These are phyloP conservation scores for Caenorhabditis afra DNA, from an alignment of 2,888 invertebrate genomes.

Conservation along the genomic window DNA sequence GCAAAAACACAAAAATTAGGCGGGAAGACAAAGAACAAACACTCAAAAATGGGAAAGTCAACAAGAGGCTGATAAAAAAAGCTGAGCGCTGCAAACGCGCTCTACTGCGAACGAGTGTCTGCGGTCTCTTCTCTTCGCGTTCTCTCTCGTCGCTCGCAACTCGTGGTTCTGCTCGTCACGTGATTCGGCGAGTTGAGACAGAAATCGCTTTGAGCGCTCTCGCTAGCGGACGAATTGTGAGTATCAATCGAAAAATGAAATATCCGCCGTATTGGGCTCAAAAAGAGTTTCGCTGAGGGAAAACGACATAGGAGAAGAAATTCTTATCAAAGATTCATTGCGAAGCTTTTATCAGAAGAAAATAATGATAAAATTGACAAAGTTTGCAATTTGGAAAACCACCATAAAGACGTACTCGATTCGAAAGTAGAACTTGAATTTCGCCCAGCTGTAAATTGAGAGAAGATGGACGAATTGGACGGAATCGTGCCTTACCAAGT, in stretches of 20 bases:
- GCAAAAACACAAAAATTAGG: constrained; percentile 11
- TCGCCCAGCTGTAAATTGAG: constrained; percentile 27
- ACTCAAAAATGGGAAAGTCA: constrained; percentile 13
- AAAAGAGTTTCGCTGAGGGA: neutral
- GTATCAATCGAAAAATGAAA: neutral
- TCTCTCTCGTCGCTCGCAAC: constrained; percentile 9
- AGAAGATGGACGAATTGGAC: neutral
- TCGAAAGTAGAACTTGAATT: constrained; percentile 30
- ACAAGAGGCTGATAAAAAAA: constrained; percentile 24
- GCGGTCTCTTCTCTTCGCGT: constrained; percentile 13
- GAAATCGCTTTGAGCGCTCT: neutral
- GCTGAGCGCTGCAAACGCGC: constrained; percentile 20
- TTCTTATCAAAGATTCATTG: too few relatives aligned
- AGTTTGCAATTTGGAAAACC: constrained; percentile 52
- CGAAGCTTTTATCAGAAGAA: constrained; percentile 28
- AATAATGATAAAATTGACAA: constrained; percentile 50
- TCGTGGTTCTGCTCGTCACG: neutral
- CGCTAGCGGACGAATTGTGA: neutral
- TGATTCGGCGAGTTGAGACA: neutral
- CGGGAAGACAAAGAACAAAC: constrained; percentile 36
- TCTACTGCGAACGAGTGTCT: constrained; percentile 18
- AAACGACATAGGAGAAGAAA: neutral
- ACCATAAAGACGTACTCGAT: constrained; percentile 44
- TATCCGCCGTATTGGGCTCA: neutral
- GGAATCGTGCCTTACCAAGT: constrained; percentile 18